Conservation (phyloP, 1,140 invertebrate genomes). For the Plodia interpunctella region DNA sequence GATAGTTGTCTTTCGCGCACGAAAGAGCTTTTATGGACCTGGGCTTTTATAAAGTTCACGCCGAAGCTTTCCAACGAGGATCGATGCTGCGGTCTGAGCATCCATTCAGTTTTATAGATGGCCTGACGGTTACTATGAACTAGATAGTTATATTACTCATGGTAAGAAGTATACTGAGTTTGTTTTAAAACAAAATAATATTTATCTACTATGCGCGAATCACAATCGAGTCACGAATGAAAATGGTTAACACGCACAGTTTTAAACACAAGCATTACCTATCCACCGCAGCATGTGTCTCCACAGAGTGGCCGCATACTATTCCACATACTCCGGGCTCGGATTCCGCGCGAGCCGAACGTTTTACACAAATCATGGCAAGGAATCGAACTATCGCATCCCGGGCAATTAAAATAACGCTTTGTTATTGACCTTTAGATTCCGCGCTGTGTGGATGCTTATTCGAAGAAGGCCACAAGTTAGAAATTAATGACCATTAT, state of each 20-base stretch:
- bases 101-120: not conserved
- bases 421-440: not conserved
- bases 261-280: not conserved
- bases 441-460: not conserved
- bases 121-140: not conserved
- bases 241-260: not conserved
- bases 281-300: not conserved
- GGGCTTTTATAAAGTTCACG: slow-evolving; percentile 4
- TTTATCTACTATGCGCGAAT: too few species aligned
- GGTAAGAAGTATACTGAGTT: too few species aligned
- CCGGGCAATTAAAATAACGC: not conserved
- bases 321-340: not conserved
- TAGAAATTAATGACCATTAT: too few species aligned
- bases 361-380: not conserved
- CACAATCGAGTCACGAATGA: too few species aligned
- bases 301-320: not conserved
- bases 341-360: not conserved
- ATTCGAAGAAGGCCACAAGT: too few species aligned
- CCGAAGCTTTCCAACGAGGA: not conserved
- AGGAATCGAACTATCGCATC: not conserved
- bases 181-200: too few species aligned
- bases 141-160: not conserved
- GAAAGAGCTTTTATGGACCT: slow-evolving; percentile 5
- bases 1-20: slow-evolving; percentile 1
- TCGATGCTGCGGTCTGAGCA: not conserved